Evolutionary conservation across 2,888 invertebrate species (phyloP), one percentile per base, ranked within the genome.

Genomic region (Slavum lentiscoides): DNA sequence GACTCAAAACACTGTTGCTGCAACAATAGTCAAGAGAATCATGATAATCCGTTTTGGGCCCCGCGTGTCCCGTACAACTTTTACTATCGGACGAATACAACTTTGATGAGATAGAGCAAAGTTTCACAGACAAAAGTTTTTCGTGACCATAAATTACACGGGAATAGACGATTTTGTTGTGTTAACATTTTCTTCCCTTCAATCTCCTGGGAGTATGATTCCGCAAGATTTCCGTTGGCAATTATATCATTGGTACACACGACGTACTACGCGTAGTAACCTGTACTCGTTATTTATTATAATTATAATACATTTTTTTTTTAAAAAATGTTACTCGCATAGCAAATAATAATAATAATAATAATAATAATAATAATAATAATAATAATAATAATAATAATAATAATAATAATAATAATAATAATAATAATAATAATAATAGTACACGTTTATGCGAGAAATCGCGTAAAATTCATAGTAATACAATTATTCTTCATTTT

Each of bases 51-150:
- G 67, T 75, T 67, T 75, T 68, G 67, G 66, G 39, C 68, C 59
- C 43, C 43, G 13, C 68, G 75, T 68, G n/a, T 4, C 30, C 30
- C n/a, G 43, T 59, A 59, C 43, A 75, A 75, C 75, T 75, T 75
- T 75, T 75, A 68, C 59, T 75, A 68, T 75, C 67, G 58, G 58
- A 21, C 15, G 30, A 59, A 75, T 75, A 67, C 23, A 75, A 75
- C 67, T 75, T 75, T 75, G 75, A 75, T 75, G 75, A 75, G 75
- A 59, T 76, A 76, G 76, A 68, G 68, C 30, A 43, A 76, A 76
- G 76, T 76, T 76, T 76, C 67, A 59, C 58, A 17, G 59, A 67
- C 76, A 68, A 76, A 76, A 68, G 76, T 76, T 76, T 75, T 76
- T 68, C 59, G 49, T 49, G 76, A 30, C 68, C 43, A 76, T 76